Base-by-base conservation (phyloP, 1,140 invertebrate genomes). In the Aricia agestis region DNA sequence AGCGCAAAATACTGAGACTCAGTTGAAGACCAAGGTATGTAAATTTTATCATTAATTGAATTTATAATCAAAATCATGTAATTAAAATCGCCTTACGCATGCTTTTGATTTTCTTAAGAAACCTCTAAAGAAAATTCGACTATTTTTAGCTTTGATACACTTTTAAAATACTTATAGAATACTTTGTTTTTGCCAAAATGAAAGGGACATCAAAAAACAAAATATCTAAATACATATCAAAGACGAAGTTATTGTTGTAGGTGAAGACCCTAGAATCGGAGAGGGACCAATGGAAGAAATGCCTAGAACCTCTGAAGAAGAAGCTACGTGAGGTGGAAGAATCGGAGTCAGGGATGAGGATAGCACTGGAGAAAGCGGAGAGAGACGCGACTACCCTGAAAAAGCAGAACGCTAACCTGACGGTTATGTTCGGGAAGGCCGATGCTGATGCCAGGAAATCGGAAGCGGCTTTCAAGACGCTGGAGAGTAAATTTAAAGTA, bases 311-410 rank as follows among this genome's bases (percentile, higher is more conserved):
- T 1, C 58, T 92, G 32, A 89, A 90, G 81, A 83, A 85, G 76
- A 92, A 92, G 68, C 73, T 92, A 15, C 79, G 86, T 65, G 92
- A 93, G 80, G 75, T 93, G 31, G 93, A 93, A 82, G 93, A 94
- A 71, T 85, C 89, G 0, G 93, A 94, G 69, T 87, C 90, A 0
- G 86, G 83, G 0, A 81, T 93, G 68, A 85, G 92, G 42, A 86
- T 89, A 68, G 87, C 92, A 57, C 72, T 93, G 19, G 90, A 93
- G 69, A 93, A 92, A 66, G 76, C 93, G 0, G 90, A 93, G 52
- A 91, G 93, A 72, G 93, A 93, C 71, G 81, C 91, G 6, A 86
- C 85, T 10, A 83, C 86, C 3, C 77, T 93, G 3, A 80, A 85
- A 19, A 74, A 81, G n/a, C 87, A 92, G 69, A 92, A 92, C 68